A percentile compares a stretch with the other conserved stretches of the same genome.
Evolutionary conservation across 37 sponge, comb jelly and placozoan genomes (phyloP).

Genomic region (Diacarnus erythraeanus): DNA sequence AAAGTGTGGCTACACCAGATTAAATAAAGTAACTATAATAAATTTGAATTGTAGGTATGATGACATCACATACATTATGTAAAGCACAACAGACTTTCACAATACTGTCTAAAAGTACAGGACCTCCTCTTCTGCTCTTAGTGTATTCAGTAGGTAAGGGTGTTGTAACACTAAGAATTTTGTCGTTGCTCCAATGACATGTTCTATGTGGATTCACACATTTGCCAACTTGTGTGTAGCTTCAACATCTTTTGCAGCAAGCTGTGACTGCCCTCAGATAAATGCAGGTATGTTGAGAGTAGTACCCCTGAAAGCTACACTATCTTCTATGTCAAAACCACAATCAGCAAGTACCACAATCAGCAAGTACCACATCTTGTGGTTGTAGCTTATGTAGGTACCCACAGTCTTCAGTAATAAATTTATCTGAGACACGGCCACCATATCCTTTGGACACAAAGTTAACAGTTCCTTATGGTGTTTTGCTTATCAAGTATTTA

Average conservation of each 20-base stretch:
- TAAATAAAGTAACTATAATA: no score
- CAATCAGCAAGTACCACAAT: no score
- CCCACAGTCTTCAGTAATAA: slow-evolving; percentile 43
- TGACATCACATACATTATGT: slow-evolving; percentile 41
- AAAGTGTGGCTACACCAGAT: no score
- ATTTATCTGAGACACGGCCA: slow-evolving; percentile 55
- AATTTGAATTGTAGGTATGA: slow-evolving; percentile 27
- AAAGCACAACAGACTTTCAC: slow-evolving; percentile 60
- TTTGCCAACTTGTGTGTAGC: no score
- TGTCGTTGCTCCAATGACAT: slow-evolving; percentile 45
- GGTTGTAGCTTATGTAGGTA: slow-evolving; percentile 34
- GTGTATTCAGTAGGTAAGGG: slow-evolving; percentile 33
- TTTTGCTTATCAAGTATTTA: no score
- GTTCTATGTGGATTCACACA: slow-evolving; percentile 62
- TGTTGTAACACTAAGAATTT: slow-evolving; percentile 31
- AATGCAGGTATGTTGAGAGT: slow-evolving; percentile 48
- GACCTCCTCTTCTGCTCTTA: not conserved
- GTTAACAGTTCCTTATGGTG: slow-evolving; percentile 23
- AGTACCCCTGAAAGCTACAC: slow-evolving; percentile 22
- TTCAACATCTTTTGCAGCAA: no score
- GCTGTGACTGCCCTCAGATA: slow-evolving; percentile 35
- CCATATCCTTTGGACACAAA: slow-evolving; percentile 62
- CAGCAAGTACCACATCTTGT: slow-evolving; percentile 47
- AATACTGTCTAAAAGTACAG: slow-evolving; percentile 33
- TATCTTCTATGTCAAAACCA: slow-evolving; percentile 40